Base-by-base conservation (phyloP, 2,797 vertebrate genomes). In the Tympanoctomys barrerae region DNA sequence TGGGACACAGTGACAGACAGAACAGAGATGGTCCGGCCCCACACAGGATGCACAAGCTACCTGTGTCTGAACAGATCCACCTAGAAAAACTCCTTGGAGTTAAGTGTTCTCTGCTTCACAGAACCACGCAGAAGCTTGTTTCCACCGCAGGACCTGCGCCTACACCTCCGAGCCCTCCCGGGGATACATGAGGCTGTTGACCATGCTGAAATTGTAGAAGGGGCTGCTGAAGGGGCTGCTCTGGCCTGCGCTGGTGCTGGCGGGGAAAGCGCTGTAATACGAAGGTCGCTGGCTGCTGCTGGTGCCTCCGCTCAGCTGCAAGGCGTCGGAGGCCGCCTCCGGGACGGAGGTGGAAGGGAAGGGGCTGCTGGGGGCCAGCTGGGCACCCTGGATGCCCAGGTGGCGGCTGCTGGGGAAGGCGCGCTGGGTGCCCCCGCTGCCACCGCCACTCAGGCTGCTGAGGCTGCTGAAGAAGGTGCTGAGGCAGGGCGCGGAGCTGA, bases 121-220 rank as follows among this genome's bases (percentile, higher is more conserved):
- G 36, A 75, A 24, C 52, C 42, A 68, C 36, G 0, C 1, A 11
- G 77, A 36, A 85, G 64, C 87, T 89, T 36, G 19, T 16, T 21
- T 62, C 36, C 75, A 71, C 61, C 3, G 73, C n/a, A 54, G 92
- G 84, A n/a, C 10, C 81, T 80, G 73, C 28, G 13, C 28, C 98
- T 99, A 99, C 97, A 99, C 98, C 97, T 99, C 99, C 0, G 99
- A 98, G 86, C 99, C 99, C n/a, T 99, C 99, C 93, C 99, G 97
- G 19, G 99, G 99, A 80, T 99, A 99, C 92, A 99, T 99, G 96
- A 99, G 98, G 98, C 99, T 99, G 98, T 99, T 99, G 89, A 99
- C 99, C 1, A 99, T 99, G 98, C 99, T 99, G 98, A 98, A 99
- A 98, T 99, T 99, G 98, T 99, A 99, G 98, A 99, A 99, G 94